Evolutionary conservation across 92 coral and sea anemone genomes (phyloP), one percentile per base, ranked within the genome.

Genomic region (Meandrina meandrites): DNA sequence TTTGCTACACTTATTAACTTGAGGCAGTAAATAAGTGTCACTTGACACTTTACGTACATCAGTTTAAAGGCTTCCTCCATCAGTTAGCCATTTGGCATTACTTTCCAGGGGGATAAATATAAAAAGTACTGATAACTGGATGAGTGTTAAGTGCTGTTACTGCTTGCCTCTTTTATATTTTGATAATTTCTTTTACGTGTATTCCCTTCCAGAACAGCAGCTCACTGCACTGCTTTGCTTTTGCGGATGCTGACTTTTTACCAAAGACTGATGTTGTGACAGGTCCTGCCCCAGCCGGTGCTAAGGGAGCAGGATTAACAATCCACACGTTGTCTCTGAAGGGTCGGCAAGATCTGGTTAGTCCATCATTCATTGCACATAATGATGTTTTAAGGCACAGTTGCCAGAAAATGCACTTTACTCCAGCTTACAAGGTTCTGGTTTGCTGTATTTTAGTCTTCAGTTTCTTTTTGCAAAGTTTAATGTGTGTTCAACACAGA

Each of bases 161-260:
- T 79, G 69, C 34, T 50, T 64, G 57, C 17, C 35, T 21, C 24
- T 60, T 30, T 37, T 47, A 58, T 27, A n/a, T 47, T 24, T 24
- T 18, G 6, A 35, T 69, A 53, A 21, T 37, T 31, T 35, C 35
- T 66, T 21, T 30, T 8, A n/a, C n/a, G n/a, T n/a, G n/a, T 45
- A 11, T 40, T 34, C 36, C 58, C 36, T 24, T 51, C 47, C 76
- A 79, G 88, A 79, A 85, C 60, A 86, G 87, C 32, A 78, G 69
- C 4, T 93, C 98, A 16, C 92, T 94, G n/a, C 95, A 94, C 75
- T 94, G 98, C 77, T 94, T 94, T 87, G 86, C 96, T 5, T 94
- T 94, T 86, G 94, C 93, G 79, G 92, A 94, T 80, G 95, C 94
- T 50, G 95, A 92, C 66, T 90, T 91, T 54, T 89, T 94, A 4